Conservation (phyloP, 1,140 invertebrate species). For the Meloidogyne floridensis region DNA sequence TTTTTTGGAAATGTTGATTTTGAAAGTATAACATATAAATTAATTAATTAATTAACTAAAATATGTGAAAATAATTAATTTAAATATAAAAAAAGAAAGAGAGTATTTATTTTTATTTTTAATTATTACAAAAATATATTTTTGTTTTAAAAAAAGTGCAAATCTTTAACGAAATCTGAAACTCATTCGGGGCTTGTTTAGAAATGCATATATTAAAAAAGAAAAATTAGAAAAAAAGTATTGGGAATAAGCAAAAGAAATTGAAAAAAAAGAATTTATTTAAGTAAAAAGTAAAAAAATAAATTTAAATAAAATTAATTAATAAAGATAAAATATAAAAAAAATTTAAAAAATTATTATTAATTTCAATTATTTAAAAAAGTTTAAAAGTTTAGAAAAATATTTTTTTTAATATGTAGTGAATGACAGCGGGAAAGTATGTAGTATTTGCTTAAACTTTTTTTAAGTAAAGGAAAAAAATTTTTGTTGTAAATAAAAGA, state of each 20-base stretch:
- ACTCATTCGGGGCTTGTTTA: neutral
- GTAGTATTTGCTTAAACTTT: too few relatives aligned
- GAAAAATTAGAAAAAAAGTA: neutral
- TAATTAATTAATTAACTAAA: neutral
- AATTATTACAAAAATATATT: neutral
- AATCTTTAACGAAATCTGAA: neutral
- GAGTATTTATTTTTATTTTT: neutral
- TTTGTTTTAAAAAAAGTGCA: neutral
- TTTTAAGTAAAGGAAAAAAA: too few relatives aligned
- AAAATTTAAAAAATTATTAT: neutral
- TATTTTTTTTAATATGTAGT: too few relatives aligned
- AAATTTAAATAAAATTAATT: neutral
- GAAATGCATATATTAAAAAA: neutral
- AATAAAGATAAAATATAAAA: neutral
- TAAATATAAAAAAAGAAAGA: neutral
- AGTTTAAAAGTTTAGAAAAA: too few relatives aligned
- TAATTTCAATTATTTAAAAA: neutral
- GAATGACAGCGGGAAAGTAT: too few relatives aligned
- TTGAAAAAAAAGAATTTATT: neutral
- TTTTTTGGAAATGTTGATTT: neutral
- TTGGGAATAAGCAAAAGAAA: neutral
- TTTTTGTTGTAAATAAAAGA: too few relatives aligned
- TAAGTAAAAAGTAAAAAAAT: neutral
- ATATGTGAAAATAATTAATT: neutral
- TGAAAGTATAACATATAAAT: neutral